Percentiles rank a stretch among this genome's conserved stretches.
Evolutionary conservation across 2,888 invertebrate genomes (phyloP).

Genomic region (Hedychridium roseum): DNA sequence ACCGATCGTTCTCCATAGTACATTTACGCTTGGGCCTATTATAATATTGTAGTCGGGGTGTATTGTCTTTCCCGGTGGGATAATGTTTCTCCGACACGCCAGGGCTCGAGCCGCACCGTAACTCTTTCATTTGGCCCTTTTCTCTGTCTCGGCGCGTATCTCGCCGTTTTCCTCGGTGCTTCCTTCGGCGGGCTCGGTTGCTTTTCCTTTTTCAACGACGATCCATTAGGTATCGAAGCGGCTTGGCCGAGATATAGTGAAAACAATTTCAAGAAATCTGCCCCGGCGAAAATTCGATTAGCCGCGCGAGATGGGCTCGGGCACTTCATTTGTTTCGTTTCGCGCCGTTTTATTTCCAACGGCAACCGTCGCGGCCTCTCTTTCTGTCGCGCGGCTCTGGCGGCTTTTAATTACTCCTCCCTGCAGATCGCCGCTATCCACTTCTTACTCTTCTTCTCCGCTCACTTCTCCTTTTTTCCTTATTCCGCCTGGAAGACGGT

Average conservation of each 20-base stretch:
- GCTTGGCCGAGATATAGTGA: conserved; percentile 36
- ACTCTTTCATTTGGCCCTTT: conserved; percentile 42
- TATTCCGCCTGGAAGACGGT: conserved; percentile 15
- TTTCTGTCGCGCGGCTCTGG: conserved; percentile 44
- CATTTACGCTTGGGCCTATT: conserved; percentile 46
- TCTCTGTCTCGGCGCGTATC: conserved; percentile 1
- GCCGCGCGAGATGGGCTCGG: conserved; percentile 56
- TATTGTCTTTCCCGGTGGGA: conserved; percentile 53
- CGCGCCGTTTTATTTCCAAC: conserved; percentile 61
- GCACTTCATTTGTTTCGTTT: conserved; percentile 54
- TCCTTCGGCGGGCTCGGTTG: background rate
- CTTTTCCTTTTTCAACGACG: conserved; percentile 31
- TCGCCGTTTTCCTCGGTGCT: conserved; percentile 1
- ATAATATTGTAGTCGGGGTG: conserved; percentile 50
- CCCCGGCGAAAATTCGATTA: conserved; percentile 61
- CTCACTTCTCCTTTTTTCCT: background rate
- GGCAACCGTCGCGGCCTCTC: conserved; percentile 37
- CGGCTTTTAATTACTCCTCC: conserved; percentile 45
- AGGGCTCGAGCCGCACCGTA: conserved; percentile 41
- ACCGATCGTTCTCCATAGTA: conserved; percentile 44
- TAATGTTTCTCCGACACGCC: conserved; percentile 58
- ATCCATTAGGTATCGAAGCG: conserved; percentile 40
- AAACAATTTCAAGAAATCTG: conserved; percentile 61
- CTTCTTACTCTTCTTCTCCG: conserved; percentile 9
- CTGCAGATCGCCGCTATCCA: conserved; percentile 23